A percentile compares a stretch with the other conserved stretches of the same genome.
These are phyloP conservation scores for Periphyllus acericola DNA, from an alignment of 2,888 invertebrate species.

Conservation along the genomic window DNA sequence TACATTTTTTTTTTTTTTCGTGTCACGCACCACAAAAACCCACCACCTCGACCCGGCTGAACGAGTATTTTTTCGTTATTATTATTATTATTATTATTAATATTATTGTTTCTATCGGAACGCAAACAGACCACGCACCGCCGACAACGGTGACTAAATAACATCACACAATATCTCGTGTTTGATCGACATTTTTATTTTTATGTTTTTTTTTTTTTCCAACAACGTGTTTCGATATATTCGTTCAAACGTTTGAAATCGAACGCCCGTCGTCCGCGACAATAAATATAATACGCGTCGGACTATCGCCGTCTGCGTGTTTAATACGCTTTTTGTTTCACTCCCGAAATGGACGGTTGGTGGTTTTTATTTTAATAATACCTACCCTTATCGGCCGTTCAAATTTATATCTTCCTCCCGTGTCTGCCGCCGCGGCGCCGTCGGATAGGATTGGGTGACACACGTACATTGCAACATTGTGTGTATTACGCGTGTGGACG, in stretches of 20 bases:
- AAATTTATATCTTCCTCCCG: neutral
- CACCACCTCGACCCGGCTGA: neutral
- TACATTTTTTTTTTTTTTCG: too few relatives aligned
- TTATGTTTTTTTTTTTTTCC: neutral
- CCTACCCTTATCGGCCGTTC: neutral
- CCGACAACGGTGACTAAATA: neutral
- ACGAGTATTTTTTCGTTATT: neutral
- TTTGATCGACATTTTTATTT: too few relatives aligned
- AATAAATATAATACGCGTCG: neutral
- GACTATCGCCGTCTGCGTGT: neutral
- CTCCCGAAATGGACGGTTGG: neutral
- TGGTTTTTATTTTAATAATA: neutral
- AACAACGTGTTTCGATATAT: neutral
- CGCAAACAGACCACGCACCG: neutral
- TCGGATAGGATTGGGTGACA: neutral
- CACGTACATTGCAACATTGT: neutral
- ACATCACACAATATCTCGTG: neutral
- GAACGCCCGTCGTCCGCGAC: neutral
- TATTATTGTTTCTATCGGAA: neutral
- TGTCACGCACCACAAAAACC: neutral
- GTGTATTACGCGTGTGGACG: too few relatives aligned
- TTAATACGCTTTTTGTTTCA: neutral
- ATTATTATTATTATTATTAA: conserved; percentile 1
- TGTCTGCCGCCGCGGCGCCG: neutral
- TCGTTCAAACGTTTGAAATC: neutral